Evolutionary conservation across 2,888 invertebrate species (phyloP).

Genomic region (Camptogramma bilineatum): DNA sequence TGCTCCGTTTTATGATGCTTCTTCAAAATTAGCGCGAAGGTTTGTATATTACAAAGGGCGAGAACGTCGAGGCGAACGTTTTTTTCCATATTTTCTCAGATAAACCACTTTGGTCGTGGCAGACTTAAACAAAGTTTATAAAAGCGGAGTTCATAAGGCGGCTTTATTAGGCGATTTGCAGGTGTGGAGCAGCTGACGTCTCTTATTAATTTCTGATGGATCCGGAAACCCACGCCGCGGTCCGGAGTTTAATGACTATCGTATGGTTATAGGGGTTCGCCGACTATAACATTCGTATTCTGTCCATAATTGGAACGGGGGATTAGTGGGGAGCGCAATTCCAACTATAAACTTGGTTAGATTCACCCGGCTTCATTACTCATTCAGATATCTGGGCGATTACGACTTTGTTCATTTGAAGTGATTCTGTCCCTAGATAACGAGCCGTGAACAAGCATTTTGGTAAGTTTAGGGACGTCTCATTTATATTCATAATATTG

Average conservation of each 20-base stretch:
- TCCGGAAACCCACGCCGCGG: conserved; percentile 58
- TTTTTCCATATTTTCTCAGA: conserved; percentile 55
- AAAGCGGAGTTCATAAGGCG: conserved; percentile 77
- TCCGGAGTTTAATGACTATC: conserved; percentile 64
- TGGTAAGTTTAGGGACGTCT: conserved; percentile 62
- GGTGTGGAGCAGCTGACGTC: conserved; percentile 76
- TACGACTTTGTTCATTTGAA: conserved; percentile 68
- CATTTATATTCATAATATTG: conserved; percentile 64
- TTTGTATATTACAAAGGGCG: conserved; percentile 47
- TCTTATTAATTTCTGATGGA: conserved; percentile 77
- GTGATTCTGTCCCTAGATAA: conserved; percentile 64
- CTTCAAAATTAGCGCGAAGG: conserved; percentile 46
- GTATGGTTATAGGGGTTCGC: conserved; percentile 47
- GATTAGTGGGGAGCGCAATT: conserved; percentile 66
- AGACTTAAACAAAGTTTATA: conserved; percentile 68
- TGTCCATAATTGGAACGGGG: conserved; percentile 68
- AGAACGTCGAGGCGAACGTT: conserved; percentile 45
- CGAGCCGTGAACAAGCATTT: conserved; percentile 58
- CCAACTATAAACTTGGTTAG: conserved; percentile 67
- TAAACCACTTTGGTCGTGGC: conserved; percentile 62
- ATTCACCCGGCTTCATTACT: conserved; percentile 64
- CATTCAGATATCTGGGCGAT: conserved; percentile 66
- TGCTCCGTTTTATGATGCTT: conserved; percentile 42
- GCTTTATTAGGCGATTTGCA: conserved; percentile 77
- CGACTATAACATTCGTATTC: conserved; percentile 62